Conservation (phyloP, 2,888 invertebrate genomes). For the Strigamia crassipes region DNA sequence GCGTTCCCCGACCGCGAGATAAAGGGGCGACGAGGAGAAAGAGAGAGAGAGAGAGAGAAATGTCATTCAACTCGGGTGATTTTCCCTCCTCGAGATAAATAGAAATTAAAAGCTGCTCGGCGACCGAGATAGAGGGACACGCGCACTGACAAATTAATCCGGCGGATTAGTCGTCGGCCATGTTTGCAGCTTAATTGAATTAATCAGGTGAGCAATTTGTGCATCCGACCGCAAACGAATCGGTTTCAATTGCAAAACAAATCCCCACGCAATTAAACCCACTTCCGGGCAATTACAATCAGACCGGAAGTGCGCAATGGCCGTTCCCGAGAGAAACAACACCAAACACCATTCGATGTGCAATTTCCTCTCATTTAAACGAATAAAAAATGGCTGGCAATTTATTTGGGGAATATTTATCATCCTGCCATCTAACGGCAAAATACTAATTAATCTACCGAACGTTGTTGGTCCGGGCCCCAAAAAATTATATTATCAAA, state of each 20-base stretch:
- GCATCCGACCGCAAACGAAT: constrained; percentile 12
- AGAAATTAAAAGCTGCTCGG: not conserved
- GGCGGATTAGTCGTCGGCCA: constrained; percentile 8
- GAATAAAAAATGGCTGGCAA: not conserved
- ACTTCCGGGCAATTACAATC: not conserved
- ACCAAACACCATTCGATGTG: not conserved
- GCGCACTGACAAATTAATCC: not conserved
- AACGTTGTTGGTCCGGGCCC: too few species aligned
- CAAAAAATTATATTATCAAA: too few species aligned
- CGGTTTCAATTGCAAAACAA: constrained; percentile 15
- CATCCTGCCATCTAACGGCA: too few species aligned
- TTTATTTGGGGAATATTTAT: too few species aligned
- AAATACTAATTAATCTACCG: too few species aligned
- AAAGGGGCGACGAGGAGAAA: not conserved
- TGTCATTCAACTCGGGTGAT: not conserved
- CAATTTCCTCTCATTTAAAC: not conserved
- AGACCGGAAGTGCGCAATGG: not conserved
- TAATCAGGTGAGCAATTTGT: constrained; percentile 22
- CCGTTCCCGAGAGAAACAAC: not conserved
- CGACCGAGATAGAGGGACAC: not conserved
- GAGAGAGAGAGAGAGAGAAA: not conserved
- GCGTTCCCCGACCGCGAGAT: not conserved
- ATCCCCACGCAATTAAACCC: constrained; percentile 7
- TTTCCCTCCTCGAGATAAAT: not conserved
- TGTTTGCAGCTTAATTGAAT: constrained; percentile 30